These are phyloP conservation scores for Ophioderma brevispina DNA, from an alignment of 35 echinoderm and acorn worm species.

Conservation along the genomic window DNA sequence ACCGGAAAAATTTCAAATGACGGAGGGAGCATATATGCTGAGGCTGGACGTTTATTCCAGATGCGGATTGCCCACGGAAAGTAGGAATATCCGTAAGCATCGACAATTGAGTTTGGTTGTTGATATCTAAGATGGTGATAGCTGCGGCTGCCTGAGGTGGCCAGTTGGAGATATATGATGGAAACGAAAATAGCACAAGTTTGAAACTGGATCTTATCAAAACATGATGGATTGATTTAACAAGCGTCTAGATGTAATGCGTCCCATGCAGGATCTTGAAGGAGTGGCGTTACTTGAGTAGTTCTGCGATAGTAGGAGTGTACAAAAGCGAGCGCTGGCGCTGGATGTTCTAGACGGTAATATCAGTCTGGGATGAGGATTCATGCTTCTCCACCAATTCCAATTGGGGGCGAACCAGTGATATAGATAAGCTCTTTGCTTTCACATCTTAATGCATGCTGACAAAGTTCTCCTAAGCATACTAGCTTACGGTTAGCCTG, in stretches of 20 bases:
- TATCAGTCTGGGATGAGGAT: background rate
- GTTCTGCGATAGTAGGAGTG: slow-evolving; percentile 10
- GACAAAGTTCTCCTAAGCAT: slow-evolving; percentile 4
- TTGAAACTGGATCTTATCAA: slow-evolving; percentile 23
- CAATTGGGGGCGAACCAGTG: slow-evolving; percentile 1
- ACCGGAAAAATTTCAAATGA: background rate
- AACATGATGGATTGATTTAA: slow-evolving; percentile 19
- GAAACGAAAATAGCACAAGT: background rate
- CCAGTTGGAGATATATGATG: background rate
- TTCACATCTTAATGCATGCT: background rate
- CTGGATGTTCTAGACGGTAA: slow-evolving; percentile 13
- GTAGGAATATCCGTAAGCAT: background rate
- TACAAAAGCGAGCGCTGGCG: background rate
- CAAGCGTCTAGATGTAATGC: background rate
- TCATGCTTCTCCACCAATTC: slow-evolving; percentile 9
- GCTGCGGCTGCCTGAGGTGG: background rate
- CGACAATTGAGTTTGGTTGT: background rate
- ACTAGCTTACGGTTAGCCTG: slow-evolving; percentile 24
- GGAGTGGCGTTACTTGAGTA: background rate
- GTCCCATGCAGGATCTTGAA: background rate
- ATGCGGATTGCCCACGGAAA: background rate
- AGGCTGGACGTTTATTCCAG: background rate
- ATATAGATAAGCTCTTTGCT: background rate
- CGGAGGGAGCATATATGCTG: background rate
- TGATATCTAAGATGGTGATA: background rate